Base-by-base conservation (phyloP, 2,888 invertebrate species). In the Endotricha flammealis region DNA sequence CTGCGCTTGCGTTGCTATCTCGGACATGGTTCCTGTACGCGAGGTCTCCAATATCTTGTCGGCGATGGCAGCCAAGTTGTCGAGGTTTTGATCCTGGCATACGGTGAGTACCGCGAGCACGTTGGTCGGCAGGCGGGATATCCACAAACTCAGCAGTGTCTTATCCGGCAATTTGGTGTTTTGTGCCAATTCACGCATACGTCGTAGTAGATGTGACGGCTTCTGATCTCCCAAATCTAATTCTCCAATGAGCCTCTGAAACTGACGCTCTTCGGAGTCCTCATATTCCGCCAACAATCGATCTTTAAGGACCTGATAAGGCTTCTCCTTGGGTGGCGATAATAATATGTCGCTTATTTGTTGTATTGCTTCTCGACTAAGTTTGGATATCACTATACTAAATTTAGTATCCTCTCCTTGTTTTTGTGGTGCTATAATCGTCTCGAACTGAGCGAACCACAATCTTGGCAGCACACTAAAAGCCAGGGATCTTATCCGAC, bases 361-460 rank as follows among this genome's bases (percentile, higher is more conserved):
- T 5, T 12, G 20, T 20, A 28, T 20, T 4, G 4, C 47, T 27
- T 12, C 52, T 36, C 5, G 41, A 41, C 10, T 41, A 37, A 7
- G 46, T 42, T 8, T 44, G 29, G 20, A 48, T 43, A 23, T 41
- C 10, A 10, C 41, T 34, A n/a, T 1, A 23, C 16, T 3, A 29
- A 4, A 35, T 41, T 39, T 12, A 25, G 11, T 5, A 8, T 28
- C 20, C n/a, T 34, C 34, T 4, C 27, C 33, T 17, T 33, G 33
- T 17, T 33, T 33, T 28, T 14, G 33, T 4, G 33, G 33, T 2
- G 33, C 34, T 11, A 34, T 28, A 6, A 34, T 28, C 3, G 34
- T 1, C 12, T 23, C 46, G 48, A 31, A 44, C 8, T 33, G 53
- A 42, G 5, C 48, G 39, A 38, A 42, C 42, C n/a, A 48, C 5